Conservation (phyloP, 2,888 invertebrate species). For the Mythimna loreyi region DNA sequence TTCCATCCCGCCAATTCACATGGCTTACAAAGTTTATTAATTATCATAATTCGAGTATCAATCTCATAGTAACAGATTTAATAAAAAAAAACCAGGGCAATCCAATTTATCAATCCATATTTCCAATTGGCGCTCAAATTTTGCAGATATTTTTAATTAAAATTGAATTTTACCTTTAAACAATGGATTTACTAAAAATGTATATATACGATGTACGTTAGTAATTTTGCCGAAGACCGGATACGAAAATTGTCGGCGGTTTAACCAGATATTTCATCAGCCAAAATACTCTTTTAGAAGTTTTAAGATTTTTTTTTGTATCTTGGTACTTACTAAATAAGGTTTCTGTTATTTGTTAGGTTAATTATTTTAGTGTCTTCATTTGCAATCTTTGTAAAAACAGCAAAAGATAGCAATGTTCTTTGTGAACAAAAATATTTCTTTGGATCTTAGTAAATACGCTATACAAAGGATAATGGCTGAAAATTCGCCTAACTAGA, state of each 20-base stretch:
- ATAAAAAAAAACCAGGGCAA: constrained; percentile 9
- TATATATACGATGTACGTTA: background rate
- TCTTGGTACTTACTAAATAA: background rate
- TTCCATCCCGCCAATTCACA: too few species aligned
- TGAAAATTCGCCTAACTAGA: too few species aligned
- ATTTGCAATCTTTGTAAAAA: background rate
- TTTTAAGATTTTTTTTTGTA: constrained; percentile 1
- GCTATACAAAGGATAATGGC: background rate
- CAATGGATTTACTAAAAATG: background rate
- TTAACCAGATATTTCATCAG: constrained; percentile 31
- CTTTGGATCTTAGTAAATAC: too few species aligned
- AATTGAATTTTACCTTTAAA: constrained; percentile 16
- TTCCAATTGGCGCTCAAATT: constrained; percentile 22
- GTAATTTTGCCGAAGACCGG: background rate
- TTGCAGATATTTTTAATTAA: constrained; percentile 2
- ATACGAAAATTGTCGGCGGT: constrained; percentile 21
- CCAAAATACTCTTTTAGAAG: constrained; percentile 17
- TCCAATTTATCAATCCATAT: constrained; percentile 12
- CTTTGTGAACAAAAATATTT: too few species aligned
- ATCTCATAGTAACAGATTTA: background rate
- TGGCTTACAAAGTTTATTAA: background rate
- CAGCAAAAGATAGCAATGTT: background rate
- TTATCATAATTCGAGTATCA: background rate
- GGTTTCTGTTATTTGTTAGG: background rate
- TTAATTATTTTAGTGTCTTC: background rate